Conservation (phyloP, 2,888 invertebrate genomes). For the Beris chalybata region DNA sequence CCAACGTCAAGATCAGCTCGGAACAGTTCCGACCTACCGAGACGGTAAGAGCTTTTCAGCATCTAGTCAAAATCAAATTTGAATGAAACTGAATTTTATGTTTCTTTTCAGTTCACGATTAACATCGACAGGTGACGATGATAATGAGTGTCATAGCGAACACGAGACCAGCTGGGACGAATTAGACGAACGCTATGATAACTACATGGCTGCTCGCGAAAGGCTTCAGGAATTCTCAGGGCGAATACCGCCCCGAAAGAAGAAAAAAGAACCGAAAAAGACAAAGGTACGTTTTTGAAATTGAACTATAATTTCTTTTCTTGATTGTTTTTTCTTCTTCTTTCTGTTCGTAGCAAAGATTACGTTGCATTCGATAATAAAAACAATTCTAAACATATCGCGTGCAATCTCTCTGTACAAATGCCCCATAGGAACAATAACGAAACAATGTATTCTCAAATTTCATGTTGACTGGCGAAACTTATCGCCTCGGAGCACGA, state of each 20-base stretch:
- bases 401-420: slow-evolving; percentile 22
- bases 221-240: slow-evolving; percentile 56
- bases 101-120: slow-evolving; percentile 50
- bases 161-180: slow-evolving; percentile 56
- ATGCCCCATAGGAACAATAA: slow-evolving; percentile 16
- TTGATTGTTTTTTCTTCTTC: neutral
- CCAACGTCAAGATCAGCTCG: slow-evolving; percentile 47
- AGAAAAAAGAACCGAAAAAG: slow-evolving; percentile 51
- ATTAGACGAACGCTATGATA: slow-evolving; percentile 54
- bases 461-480: slow-evolving; percentile 17
- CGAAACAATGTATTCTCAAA: slow-evolving; percentile 1
- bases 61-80: slow-evolving; percentile 3
- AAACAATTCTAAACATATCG: slow-evolving; percentile 9
- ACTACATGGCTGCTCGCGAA: slow-evolving; percentile 55
- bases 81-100: neutral
- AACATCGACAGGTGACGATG: slow-evolving; percentile 56
- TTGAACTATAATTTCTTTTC: neutral
- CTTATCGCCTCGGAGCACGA: slow-evolving; percentile 1
- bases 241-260: slow-evolving; percentile 55
- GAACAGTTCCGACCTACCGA: slow-evolving; percentile 46
- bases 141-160: slow-evolving; percentile 53
- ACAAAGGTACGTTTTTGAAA: slow-evolving; percentile 44
- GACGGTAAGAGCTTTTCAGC: slow-evolving; percentile 50
- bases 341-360: neutral
- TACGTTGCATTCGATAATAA: neutral